Evolutionary conservation across 2,888 invertebrate species (phyloP), one percentile per base, ranked within the genome.

Genomic region (Nasonovia ribisnigri): DNA sequence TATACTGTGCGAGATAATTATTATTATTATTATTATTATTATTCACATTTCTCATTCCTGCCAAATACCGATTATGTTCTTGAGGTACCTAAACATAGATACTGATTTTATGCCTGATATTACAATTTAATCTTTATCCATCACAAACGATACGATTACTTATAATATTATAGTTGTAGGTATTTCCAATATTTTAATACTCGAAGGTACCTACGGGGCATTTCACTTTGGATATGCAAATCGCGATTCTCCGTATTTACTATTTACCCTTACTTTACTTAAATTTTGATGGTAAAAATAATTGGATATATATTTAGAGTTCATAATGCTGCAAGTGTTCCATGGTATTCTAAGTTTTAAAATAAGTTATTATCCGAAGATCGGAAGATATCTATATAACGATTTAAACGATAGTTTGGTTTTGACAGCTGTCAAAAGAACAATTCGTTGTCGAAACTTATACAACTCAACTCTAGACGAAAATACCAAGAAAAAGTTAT

Each of bases 341-440:
- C 20, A 20, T 26, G 51, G 84, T 13, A 54, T 91, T 91, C 43
- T 11, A 91, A 87, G 92, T 60, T 92, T 92, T 60, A 57, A 46
- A 87, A 92, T 92, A 92, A 92, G 86, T 92, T 92, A 60, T 60
- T 87, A 87, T 60, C n/a, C 57, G 36, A 86, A 86, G 60, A 86
- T 60, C 6, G 36, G 46, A 91, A 86, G 60, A 86, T 60, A 87
- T 60, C 26, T 46, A 26, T 60, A 60, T 16, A 60, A 48, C 86
- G 36, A 60, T 87, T 92, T 92, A 87, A 92, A 87, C 92, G 57
- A 36, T 48, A 24, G 86, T 92, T 60, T 92, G 92, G 60, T 92
- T 87, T 60, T 60, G 92, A 92, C 86, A 87, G 86, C 92, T 92
- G 92, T 87, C 92, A 60, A 87, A 92, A 92, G 46, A 92, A 87